These are phyloP conservation scores for Malurus alboscapulatus DNA, from an alignment of 2,113 vertebrate species.

Conservation along the genomic window DNA sequence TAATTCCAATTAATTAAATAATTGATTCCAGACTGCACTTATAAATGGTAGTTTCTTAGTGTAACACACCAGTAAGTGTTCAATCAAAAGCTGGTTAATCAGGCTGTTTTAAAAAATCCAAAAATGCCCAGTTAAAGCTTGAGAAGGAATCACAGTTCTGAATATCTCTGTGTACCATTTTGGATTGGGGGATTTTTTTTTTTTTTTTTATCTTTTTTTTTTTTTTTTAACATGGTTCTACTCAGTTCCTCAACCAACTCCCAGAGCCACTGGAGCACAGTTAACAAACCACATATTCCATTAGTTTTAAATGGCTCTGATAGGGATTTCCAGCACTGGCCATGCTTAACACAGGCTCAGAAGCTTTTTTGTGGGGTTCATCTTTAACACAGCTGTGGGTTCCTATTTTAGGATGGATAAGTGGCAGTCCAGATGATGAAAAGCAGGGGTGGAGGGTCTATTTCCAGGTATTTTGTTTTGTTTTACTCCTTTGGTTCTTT, in stretches of 20 bases:
- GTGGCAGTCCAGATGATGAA: neutral
- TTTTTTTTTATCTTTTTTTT: no score
- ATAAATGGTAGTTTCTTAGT: neutral
- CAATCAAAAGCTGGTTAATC: neutral
- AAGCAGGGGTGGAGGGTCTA: neutral
- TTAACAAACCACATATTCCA: neutral
- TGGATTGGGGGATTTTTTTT: neutral
- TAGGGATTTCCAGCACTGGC: neutral
- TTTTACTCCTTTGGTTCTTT: neutral
- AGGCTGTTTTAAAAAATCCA: neutral
- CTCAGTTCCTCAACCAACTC: neutral
- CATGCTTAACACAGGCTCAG: neutral
- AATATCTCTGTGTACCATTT: neutral
- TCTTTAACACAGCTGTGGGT: neutral
- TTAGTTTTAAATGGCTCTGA: neutral
- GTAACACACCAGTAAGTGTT: neutral
- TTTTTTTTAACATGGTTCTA: no score
- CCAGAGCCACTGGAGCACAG: neutral
- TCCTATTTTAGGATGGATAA: neutral
- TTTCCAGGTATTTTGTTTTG: neutral
- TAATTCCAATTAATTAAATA: neutral
- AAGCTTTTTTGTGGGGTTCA: neutral
- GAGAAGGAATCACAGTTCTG: neutral
- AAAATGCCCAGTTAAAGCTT: neutral
- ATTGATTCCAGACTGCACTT: neutral